Evolutionary conservation across 2,113 vertebrate genomes (phyloP).

Genomic region (Saguinus imperator): DNA sequence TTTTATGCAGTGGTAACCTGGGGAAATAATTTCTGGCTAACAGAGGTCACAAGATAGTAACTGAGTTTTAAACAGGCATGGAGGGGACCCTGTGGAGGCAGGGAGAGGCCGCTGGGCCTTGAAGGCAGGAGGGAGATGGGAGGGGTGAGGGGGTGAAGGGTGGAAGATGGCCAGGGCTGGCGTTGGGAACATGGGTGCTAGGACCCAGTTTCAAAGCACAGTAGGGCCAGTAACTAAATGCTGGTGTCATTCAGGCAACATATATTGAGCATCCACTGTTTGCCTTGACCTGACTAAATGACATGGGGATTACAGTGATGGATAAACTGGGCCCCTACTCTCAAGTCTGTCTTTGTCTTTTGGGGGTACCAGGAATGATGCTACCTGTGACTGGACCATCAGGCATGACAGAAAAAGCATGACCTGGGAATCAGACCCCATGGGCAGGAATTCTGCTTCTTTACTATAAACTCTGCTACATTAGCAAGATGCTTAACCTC

Average conservation of each 20-base stretch:
- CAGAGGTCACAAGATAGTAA: constrained; percentile 41
- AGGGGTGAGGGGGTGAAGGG: no score
- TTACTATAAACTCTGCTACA: neutral
- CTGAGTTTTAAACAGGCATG: constrained; percentile 49
- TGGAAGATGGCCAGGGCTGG: neutral
- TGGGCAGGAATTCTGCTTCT: neutral
- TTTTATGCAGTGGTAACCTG: constrained; percentile 73
- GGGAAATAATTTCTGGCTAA: constrained; percentile 66
- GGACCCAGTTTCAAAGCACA: neutral
- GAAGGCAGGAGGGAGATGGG: neutral
- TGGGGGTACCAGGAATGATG: neutral
- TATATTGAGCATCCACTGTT: neutral
- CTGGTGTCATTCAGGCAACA: neutral
- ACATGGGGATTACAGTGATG: neutral
- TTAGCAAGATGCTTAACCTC: neutral
- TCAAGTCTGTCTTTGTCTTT: neutral
- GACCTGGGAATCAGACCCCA: no score
- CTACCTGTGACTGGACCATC: no score
- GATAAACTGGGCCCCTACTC: neutral
- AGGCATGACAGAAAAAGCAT: accelerated
- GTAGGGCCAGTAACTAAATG: accelerated
- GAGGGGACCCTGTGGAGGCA: neutral
- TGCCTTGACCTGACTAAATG: neutral
- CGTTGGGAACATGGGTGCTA: accelerated
- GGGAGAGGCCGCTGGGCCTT: no score